Conservation (phyloP, 2,113 vertebrate genomes). For the Boulengeromyrus knoepffleri region DNA sequence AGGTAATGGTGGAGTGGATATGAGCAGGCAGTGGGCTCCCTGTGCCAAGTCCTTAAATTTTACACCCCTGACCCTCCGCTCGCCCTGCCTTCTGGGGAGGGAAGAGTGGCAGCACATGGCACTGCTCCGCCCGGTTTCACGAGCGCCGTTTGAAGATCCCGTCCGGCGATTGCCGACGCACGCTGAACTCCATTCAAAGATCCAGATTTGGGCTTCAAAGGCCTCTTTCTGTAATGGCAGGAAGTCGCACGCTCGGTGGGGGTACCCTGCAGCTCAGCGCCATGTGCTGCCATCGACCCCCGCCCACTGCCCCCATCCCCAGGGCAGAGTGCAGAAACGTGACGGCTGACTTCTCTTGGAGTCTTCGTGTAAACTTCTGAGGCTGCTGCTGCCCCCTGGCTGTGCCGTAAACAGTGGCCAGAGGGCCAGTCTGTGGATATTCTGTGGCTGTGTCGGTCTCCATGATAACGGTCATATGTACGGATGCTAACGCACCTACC, state of each 20-base stretch:
- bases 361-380: not conserved
- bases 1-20: not conserved
- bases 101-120: not conserved
- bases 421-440: not conserved
- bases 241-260: conserved; percentile 26
- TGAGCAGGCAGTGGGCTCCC: not conserved
- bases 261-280: conserved; percentile 21
- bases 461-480: not conserved
- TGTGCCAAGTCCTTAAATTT: not conserved
- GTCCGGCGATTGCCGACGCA: conserved; percentile 22
- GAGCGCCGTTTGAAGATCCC: conserved; percentile 23
- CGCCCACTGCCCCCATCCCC: not conserved
- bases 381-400: not conserved
- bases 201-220: conserved; percentile 35
- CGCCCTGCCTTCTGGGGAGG: not conserved
- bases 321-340: not conserved
- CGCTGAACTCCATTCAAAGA: conserved; percentile 23
- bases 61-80: not conserved
- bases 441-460: not conserved
- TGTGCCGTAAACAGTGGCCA: not conserved
- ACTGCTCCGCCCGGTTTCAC: conserved; percentile 16
- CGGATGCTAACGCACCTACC: not conserved
- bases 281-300: not conserved
- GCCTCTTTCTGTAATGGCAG: conserved; percentile 10
- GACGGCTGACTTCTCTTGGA: not conserved